Percentiles rank a stretch among this genome's conserved stretches.
These are phyloP conservation scores for Strigamia transsilvanica DNA, from an alignment of 2,888 invertebrate species.

Conservation along the genomic window DNA sequence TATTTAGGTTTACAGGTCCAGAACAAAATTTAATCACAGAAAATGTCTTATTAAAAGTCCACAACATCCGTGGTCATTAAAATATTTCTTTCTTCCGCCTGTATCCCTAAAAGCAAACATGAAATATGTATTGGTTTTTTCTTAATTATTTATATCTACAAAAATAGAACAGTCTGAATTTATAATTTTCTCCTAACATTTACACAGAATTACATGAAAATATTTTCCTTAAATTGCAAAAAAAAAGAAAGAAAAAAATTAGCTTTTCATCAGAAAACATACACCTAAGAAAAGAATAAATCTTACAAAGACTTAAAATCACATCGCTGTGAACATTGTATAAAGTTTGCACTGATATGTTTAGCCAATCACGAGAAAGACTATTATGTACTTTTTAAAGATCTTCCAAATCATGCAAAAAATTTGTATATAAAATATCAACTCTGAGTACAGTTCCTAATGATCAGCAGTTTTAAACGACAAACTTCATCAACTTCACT, in stretches of 20 bases:
- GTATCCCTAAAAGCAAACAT: background rate
- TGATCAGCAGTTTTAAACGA: background rate
- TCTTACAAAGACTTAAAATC: background rate
- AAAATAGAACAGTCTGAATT: slow-evolving; percentile 16
- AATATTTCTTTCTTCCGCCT: slow-evolving; percentile 20
- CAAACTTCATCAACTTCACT: background rate
- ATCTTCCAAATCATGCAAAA: background rate
- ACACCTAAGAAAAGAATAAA: background rate
- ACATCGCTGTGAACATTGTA: background rate
- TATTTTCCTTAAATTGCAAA: background rate
- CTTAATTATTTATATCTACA: background rate
- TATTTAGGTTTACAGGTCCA: background rate
- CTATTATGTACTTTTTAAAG: background rate
- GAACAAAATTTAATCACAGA: slow-evolving; percentile 9
- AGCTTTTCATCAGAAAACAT: background rate
- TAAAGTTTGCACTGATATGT: slow-evolving; percentile 1
- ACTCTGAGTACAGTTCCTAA: slow-evolving; percentile 13
- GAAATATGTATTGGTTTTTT: background rate
- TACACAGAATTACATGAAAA: background rate
- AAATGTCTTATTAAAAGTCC: background rate
- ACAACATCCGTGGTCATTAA: background rate
- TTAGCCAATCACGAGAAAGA: background rate
- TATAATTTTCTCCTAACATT: background rate
- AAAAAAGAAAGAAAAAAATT: background rate
- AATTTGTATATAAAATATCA: background rate